Percentiles rank a stretch among this genome's conserved stretches.
Conservation (phyloP, 2,888 invertebrate genomes). For the Drosophila macrospina region DNA sequence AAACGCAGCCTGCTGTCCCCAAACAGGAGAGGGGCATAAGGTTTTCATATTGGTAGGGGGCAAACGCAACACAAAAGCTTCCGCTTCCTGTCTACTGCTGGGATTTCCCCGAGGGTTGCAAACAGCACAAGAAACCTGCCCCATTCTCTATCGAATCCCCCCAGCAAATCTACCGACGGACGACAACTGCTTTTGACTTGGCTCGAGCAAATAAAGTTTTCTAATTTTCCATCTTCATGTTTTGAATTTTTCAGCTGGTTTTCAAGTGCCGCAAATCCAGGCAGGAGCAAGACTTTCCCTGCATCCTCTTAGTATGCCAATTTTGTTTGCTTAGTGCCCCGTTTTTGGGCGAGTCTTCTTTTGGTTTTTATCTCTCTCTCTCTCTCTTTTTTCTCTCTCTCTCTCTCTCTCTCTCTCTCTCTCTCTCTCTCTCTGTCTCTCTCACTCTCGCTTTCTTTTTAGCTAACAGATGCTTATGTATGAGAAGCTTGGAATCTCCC, state of each 20-base stretch:
- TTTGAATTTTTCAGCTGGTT: slow-evolving; percentile 77
- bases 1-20: slow-evolving; percentile 45
- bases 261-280: slow-evolving; percentile 42
- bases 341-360: slow-evolving; percentile 30
- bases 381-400: slow-evolving; percentile 20
- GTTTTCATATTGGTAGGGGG: slow-evolving; percentile 19
- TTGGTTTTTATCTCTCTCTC: slow-evolving; percentile 1
- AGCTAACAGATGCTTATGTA: slow-evolving; percentile 44
- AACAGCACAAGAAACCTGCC: slow-evolving; percentile 39
- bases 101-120: slow-evolving; percentile 79
- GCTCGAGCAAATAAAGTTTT: slow-evolving; percentile 77
- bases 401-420: slow-evolving; percentile 15
- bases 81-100: slow-evolving; percentile 82
- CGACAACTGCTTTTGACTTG: slow-evolving; percentile 45
- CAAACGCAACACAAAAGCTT: slow-evolving; percentile 76
- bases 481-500: slow-evolving; percentile 14
- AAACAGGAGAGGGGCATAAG: neutral
- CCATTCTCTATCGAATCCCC: slow-evolving; percentile 1
- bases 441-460: slow-evolving; percentile 21
- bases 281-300: slow-evolving; percentile 35
- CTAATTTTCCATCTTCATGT: slow-evolving; percentile 80
- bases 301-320: slow-evolving; percentile 65
- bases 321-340: slow-evolving; percentile 63
- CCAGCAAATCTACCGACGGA: slow-evolving; percentile 30
- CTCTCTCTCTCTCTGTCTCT: slow-evolving; percentile 2